A percentile compares a stretch with the other conserved stretches of the same genome.
Conservation (phyloP, 2,888 invertebrate species). For the Drepanosiphum platanoidis region DNA sequence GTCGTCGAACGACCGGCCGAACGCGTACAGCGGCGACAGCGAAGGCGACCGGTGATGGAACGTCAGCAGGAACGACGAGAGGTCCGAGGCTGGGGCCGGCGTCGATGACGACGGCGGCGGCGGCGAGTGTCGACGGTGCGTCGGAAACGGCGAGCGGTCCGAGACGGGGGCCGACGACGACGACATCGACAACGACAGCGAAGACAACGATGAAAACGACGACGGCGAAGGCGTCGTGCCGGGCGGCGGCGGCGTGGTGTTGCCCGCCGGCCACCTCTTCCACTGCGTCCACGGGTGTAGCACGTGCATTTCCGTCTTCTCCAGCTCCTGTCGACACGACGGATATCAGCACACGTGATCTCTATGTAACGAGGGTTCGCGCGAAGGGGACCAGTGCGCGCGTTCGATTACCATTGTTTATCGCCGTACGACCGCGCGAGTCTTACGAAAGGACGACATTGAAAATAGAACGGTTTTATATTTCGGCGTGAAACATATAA, state of each 20-base stretch:
- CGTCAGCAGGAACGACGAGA: no score
- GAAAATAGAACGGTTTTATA: no score
- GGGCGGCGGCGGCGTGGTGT: not conserved
- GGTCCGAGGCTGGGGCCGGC: no score
- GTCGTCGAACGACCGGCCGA: no score
- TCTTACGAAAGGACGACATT: no score
- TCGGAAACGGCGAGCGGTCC: not conserved
- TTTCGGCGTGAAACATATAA: no score
- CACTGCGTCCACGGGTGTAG: slow-evolving; percentile 41
- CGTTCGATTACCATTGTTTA: not conserved
- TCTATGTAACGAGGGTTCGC: no score
- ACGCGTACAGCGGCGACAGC: slow-evolving; percentile 5
- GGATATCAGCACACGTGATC: no score
- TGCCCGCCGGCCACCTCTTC: not conserved
- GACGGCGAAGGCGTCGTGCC: not conserved
- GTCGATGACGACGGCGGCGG: no score
- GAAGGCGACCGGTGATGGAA: no score
- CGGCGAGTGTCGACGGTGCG: not conserved
- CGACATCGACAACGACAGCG: not conserved
- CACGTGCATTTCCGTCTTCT: slow-evolving; percentile 7
- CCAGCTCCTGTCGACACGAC: slow-evolving; percentile 11
- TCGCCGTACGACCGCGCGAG: no score
- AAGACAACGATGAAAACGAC: not conserved
- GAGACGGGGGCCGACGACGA: not conserved
- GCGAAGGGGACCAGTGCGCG: no score